Evolutionary conservation across 2,797 vertebrate genomes (phyloP), one percentile per base, ranked within the genome.

Genomic region (Hoplostethus mediterraneus): DNA sequence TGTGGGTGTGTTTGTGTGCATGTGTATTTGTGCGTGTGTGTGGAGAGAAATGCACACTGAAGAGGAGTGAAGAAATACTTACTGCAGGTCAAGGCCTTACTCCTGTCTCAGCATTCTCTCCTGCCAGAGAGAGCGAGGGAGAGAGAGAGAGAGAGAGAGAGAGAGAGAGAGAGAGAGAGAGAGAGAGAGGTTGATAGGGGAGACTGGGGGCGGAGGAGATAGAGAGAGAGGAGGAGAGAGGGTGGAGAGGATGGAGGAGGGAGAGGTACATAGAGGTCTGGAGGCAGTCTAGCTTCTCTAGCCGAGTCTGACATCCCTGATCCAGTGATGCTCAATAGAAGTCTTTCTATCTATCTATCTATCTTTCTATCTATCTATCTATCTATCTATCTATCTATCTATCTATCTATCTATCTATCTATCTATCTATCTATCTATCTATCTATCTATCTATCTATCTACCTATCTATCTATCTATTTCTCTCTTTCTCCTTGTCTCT

Each of bases 81-180:
- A 30, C 56, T 75, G 6, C 31, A 51, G 76, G 77, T 85, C 59
- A 80, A 78, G 71, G 63, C 51, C 65, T 44, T 16, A 61, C 38
- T 30, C 31, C 55, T 31, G 31, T 52, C 33, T 31, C 42, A 56
- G 53, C 53, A 67, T 55, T 69, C 44, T 31, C 45, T 30, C 6
- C 31, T 21, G 47, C 10, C n/a, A 69, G 31, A 67, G 10, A 30
- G 38, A 10, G 28, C 53, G 10, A 5, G 58, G 51, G 38, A 47
- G 51, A 47, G 3, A 31, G 55, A 52, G 21, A 52, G 13, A 33
- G 12, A 56, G 12, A 12, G 6, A 66, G 63, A 62, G 42, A 36
- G 63, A 10, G 16, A 10, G 49, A 52, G 42, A 53, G 42, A 55
- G 25, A 67, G n/a, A n/a, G n/a, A n/a, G 10, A 3, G 8, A 42